These are phyloP conservation scores for Chloropsis hardwickii DNA, from an alignment of 2,113 vertebrate genomes.

Conservation along the genomic window DNA sequence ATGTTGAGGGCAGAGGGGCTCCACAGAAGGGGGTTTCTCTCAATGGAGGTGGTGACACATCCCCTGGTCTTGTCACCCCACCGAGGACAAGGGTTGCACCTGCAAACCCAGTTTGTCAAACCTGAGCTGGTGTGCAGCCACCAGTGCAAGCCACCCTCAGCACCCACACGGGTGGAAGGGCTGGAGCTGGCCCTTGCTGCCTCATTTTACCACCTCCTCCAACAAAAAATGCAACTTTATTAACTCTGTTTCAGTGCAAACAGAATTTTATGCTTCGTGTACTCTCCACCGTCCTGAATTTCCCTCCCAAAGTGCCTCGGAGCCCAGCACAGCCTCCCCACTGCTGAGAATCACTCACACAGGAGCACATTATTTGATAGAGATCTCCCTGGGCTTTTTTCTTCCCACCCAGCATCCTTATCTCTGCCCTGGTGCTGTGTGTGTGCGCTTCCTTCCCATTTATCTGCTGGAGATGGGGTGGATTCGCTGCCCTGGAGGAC, in stretches of 20 bases:
- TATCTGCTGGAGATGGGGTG: not conserved
- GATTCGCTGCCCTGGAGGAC: rapidly evolving
- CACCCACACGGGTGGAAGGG: rapidly evolving
- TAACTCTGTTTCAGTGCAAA: not conserved
- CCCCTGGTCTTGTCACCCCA: not conserved
- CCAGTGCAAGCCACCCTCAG: not conserved
- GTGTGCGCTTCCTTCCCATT: not conserved
- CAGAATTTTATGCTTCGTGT: not conserved
- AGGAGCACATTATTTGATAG: not conserved
- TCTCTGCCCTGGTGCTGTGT: not conserved
- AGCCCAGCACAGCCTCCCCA: not conserved
- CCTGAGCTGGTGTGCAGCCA: not conserved
- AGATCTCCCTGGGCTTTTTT: not conserved
- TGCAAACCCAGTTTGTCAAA: not conserved
- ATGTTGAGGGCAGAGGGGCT: not conserved
- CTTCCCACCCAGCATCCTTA: not conserved
- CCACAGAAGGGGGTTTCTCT: not conserved
- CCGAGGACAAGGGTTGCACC: not conserved
- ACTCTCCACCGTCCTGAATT: not conserved
- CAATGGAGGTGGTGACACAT: not conserved
- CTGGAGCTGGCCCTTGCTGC: not conserved
- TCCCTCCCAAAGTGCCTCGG: not conserved
- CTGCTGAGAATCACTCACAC: rapidly evolving
- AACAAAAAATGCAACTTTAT: not conserved
- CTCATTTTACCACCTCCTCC: not conserved